Base-by-base conservation (phyloP, 2,888 invertebrate species). In the Mythimna lalbum region DNA sequence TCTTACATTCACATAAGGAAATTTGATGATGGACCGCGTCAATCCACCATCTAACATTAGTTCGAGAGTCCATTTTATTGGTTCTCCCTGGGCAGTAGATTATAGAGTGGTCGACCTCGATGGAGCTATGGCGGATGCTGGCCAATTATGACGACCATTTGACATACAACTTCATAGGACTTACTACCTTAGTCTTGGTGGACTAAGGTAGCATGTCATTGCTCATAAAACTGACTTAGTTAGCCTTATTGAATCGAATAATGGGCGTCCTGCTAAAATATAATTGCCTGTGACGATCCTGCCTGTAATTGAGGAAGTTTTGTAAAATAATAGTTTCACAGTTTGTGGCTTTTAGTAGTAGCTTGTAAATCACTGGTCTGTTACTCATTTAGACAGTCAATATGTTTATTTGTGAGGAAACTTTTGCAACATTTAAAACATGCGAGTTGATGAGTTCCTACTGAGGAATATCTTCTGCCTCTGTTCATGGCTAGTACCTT, bases 11-110 rank as follows among this genome's bases (percentile, higher is more conserved):
- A 63, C 62, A 66, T 73, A 69, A 73, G 79, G 53, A 76, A 76
- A 76, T 83, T 81, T 71, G 73, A 79, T 83, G 73, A 78, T 74
- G 69, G 57, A 72, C 70, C 70, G 56, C 59, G 52, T 74, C 78
- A 62, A 65, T 69, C 72, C 63, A 67, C 71, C 68, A 70, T 70
- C 31, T 68, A 55, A 39, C 55, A 62, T 63, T 68, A 55, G 27
- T 67, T 59, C 67, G 49, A 63, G 66, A 67, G 59, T 70, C 62
- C 31, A 50, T 55, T 68, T 65, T 60, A 66, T 79, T 60, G 59
- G 71, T 75, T 66, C 52, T 73, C 53, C 62, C 33, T 73, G 55
- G 52, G 21, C 65, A 56, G 65, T 63, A 64, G 68, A 68, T 79
- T 73, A 64, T 52, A 47, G 62, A 70, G 66, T 39, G 31, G 57